Evolutionary conservation across 2,113 vertebrate species (phyloP), one percentile per base, ranked within the genome.

Genomic region (Pica pica): DNA sequence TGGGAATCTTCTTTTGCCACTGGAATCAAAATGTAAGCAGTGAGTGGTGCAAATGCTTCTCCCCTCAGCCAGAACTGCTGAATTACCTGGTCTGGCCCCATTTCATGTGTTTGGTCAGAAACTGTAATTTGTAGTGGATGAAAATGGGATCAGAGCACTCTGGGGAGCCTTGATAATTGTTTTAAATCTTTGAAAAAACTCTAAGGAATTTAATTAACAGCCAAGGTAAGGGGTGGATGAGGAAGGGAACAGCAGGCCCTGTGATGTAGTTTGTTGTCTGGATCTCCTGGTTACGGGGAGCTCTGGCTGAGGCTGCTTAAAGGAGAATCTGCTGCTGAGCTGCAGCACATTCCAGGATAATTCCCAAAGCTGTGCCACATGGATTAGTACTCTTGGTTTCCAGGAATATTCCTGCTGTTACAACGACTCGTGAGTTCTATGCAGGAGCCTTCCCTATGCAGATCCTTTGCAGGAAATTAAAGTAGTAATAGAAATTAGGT

Each of bases 191-290:
- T 9, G 13, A 16, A 28, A 75, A 69, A 56, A 3, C 35, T 21
- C 3, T 7, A 1, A 19, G 88, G 90, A 21, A 11, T 30, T 53
- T 30, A 56, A 41, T 73, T 44, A 37, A 9, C 28, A 57, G 84
- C 35, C 17, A 8, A 13, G 83, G 11, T 63, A n/a, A 55, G 86
- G 53, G 27, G 44, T 13, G 65, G 64, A 9, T 1, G 12, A 84
- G 74, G 92, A 47, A 16, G 59, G 37, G 18, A 37, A 1, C 2
- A 3, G 28, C 11, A 9, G 64, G 60, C 74, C 53, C 26, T 80
- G 59, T 76, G 85, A 20, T 78, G 75, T 61, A 85, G n/a, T 97
- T 93, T 96, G 96, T 95, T 97, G 94, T 76, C 49, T 27, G 31
- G 1, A 63, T 95, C 92, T 55, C 96, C 49, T 94, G 33, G 96